Conservation (phyloP, 2,113 vertebrate genomes). For the Pituophis catenifer region DNA sequence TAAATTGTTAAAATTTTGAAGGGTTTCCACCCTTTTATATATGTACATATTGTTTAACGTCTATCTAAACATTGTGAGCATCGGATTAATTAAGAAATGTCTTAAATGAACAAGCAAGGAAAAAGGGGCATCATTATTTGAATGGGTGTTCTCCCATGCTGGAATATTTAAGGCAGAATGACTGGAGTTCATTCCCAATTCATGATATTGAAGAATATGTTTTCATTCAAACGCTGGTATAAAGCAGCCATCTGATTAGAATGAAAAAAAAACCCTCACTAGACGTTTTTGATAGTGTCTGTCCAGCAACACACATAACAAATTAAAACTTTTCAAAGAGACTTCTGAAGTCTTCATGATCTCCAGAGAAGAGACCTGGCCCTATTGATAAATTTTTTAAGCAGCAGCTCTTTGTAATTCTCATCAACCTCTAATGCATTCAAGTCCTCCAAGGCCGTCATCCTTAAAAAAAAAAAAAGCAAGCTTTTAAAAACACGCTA, state of each 20-base stretch:
- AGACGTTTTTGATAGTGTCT: neutral
- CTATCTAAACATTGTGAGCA: neutral
- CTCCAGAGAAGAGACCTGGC: neutral
- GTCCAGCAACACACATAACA: neutral
- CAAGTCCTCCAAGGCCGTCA: neutral
- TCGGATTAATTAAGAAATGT: neutral
- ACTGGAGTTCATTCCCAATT: neutral
- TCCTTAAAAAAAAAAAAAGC: too few relatives aligned
- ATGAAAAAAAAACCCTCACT: too few relatives aligned
- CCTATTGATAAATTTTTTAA: neutral
- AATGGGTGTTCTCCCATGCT: neutral
- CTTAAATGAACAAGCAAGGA: neutral
- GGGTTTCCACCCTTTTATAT: neutral
- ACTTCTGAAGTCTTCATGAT: neutral
- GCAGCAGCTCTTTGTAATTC: neutral
- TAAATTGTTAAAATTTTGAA: neutral
- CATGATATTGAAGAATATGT: neutral
- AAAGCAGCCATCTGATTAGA: neutral
- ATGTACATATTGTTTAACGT: neutral
- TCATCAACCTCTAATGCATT: neutral
- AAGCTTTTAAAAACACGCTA: slow-evolving; percentile 32
- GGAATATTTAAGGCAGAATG: neutral
- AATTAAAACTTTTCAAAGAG: neutral
- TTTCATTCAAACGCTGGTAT: neutral
- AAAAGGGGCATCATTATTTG: neutral